Conservation (phyloP, 2,888 invertebrate species). For the Malacosoma neustria region DNA sequence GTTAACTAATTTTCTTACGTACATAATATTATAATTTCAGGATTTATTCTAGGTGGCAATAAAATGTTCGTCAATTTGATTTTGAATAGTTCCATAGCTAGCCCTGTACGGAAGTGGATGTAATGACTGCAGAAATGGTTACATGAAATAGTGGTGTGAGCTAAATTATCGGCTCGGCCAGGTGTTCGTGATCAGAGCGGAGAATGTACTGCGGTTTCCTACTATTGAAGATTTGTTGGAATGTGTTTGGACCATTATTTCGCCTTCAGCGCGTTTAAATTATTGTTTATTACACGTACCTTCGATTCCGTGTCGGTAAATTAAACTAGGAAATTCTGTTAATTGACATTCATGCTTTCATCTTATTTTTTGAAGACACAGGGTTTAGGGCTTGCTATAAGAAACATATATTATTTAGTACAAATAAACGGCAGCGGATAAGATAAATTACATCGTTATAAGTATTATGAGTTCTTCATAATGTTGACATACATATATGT, state of each 20-base stretch:
- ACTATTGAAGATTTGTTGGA: conserved; percentile 21
- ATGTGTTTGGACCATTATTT: conserved; percentile 31
- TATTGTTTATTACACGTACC: conserved; percentile 22
- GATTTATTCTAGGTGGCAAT: no score
- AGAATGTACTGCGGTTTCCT: conserved; percentile 26
- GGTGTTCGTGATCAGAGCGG: conserved; percentile 29
- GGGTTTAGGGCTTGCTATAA: no score
- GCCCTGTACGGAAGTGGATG: conserved; percentile 24
- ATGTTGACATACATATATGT: no score
- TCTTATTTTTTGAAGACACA: no score
- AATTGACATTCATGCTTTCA: neutral
- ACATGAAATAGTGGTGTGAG: conserved; percentile 26
- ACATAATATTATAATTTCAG: no score
- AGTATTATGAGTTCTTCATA: no score
- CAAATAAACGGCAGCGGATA: no score
- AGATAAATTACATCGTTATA: no score
- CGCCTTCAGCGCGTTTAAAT: conserved; percentile 31
- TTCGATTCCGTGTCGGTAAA: neutral
- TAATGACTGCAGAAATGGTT: conserved; percentile 35
- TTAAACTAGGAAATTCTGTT: conserved; percentile 2
- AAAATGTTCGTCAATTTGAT: no score
- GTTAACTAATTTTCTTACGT: no score
- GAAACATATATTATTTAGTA: no score
- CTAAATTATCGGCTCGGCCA: conserved; percentile 43
- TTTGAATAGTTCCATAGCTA: no score